Conservation (phyloP, 2,888 invertebrate species). For the Lottia scabra region DNA sequence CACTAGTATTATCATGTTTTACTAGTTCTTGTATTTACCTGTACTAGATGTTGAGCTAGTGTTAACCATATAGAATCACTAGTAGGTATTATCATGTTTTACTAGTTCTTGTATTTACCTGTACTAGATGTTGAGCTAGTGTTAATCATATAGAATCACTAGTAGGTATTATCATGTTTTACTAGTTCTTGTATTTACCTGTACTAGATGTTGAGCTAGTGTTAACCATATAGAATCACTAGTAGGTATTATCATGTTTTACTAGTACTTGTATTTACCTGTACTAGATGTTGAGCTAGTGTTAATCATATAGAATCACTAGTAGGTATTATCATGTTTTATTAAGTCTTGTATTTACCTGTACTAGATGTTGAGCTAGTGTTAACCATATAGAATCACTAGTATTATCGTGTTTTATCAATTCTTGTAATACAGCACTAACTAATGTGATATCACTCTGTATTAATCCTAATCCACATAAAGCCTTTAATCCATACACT, state of each 20-base stretch:
- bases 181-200: slow-evolving; percentile 76
- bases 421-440: slow-evolving; percentile 79
- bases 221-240: slow-evolving; percentile 78
- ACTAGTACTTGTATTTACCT: slow-evolving; percentile 76
- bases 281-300: slow-evolving; percentile 74
- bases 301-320: slow-evolving; percentile 78
- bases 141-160: slow-evolving; percentile 78
- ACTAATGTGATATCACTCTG: slow-evolving; percentile 81
- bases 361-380: slow-evolving; percentile 74
- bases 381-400: slow-evolving; percentile 78
- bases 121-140: slow-evolving; percentile 74
- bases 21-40: slow-evolving; percentile 76
- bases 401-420: slow-evolving; percentile 65
- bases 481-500: slow-evolving; percentile 81
- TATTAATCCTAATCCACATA: slow-evolving; percentile 83
- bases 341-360: slow-evolving; percentile 76
- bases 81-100: slow-evolving; percentile 30
- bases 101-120: slow-evolving; percentile 76
- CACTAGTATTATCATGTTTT: slow-evolving; percentile 67
- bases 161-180: slow-evolving; percentile 35
- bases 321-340: slow-evolving; percentile 35
- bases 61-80: slow-evolving; percentile 78
- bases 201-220: slow-evolving; percentile 74
- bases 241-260: slow-evolving; percentile 34
- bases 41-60: slow-evolving; percentile 74